Evolutionary conservation across 2,888 invertebrate genomes (phyloP).

Genomic region (Lepidonotus clava): DNA sequence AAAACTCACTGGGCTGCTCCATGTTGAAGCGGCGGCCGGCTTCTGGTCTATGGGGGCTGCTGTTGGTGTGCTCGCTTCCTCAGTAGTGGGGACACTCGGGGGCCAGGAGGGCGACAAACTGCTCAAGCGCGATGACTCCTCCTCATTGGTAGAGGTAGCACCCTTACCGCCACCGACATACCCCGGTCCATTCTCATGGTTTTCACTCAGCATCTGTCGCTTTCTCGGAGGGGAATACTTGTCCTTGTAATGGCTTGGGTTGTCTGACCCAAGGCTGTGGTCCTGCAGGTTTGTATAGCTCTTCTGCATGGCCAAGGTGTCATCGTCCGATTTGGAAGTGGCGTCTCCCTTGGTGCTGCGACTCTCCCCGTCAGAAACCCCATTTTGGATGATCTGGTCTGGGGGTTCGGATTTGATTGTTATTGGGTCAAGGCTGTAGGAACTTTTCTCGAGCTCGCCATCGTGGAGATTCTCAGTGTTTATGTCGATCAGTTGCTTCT

Average conservation of each 20-base stretch:
- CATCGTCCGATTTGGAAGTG: conserved; percentile 16
- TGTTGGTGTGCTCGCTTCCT: background rate
- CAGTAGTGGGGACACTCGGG: background rate
- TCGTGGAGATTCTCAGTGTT: too few species aligned
- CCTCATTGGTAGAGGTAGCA: background rate
- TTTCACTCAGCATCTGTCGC: conserved; percentile 20
- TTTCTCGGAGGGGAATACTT: conserved; percentile 24
- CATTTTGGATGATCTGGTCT: conserved; percentile 8
- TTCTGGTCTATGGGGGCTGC: background rate
- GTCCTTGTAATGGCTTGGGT: background rate
- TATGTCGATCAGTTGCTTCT: too few species aligned
- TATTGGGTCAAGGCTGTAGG: background rate
- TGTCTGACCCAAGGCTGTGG: background rate
- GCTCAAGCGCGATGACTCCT: background rate
- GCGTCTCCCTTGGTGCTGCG: background rate
- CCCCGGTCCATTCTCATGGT: background rate
- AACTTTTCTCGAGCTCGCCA: too few species aligned
- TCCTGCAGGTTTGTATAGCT: conserved; percentile 1
- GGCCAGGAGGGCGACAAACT: conserved; percentile 38
- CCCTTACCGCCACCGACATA: background rate
- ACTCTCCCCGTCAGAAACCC: background rate
- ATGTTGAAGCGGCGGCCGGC: background rate
- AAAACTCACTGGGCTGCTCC: conserved; percentile 26
- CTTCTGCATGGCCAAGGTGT: conserved; percentile 25
- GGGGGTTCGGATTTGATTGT: conserved; percentile 14